Evolutionary conservation across 2,888 invertebrate genomes (phyloP), one percentile per base, ranked within the genome.

Genomic region (Eilema depressum): DNA sequence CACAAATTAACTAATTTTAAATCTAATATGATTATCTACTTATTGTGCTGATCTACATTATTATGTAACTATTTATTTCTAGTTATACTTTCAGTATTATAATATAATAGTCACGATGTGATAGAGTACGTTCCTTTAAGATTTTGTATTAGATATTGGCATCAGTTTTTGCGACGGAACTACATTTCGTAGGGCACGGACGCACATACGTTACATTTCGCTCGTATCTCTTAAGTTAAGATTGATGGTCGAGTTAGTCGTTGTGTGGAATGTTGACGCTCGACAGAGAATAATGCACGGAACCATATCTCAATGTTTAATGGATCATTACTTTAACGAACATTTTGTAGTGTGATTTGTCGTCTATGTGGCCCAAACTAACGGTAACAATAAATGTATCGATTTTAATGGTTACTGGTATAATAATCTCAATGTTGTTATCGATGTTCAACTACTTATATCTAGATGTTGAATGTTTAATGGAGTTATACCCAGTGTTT

Each of bases 381-480:
- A 70, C 70, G 63, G 65, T 71, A 70, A 63, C 72, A 62, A 59
- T 74, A 20, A 75, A 74, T 73, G 69, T 79, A 74, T 77, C 70
- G 68, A 66, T 64, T 70, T 41, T 66, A 65, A 67, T 66, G 26
- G 63, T 60, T 60, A 63, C 56, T 63, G 30, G 33, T 63, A 37
- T 69, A 69, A 59, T 69, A 69, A 56, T 64, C 37, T 28, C 23
- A 57, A 66, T 64, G 64, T 64, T 80, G 83, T 85, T 66, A 81
- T 85, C 79, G 76, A 79, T 85, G 85, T 85, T 76, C 73, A 78
- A 73, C 76, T 76, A 59, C 59, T 41, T 41, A 64, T 75, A 63
- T 78, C 73, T 83, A 69, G 71, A 63, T 84, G 80, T 84, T 81
- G 59, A 69, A 78, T 78, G 76, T 82, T 74, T 41, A 75, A 67